Conservation (phyloP, 1,140 invertebrate genomes). For the Carposina sasakii region DNA sequence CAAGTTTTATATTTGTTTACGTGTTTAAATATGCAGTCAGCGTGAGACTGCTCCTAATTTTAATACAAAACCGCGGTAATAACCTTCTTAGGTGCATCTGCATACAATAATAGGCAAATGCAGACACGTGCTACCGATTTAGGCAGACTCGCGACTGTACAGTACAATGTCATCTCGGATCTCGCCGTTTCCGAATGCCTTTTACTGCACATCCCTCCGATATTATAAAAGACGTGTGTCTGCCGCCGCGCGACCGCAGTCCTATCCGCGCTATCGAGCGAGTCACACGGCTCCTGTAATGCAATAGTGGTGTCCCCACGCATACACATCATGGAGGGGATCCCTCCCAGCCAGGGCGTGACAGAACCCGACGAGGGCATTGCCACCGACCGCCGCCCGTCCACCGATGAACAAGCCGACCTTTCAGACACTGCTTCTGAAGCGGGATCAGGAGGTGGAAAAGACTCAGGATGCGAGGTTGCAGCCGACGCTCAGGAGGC, state of each 20-base stretch:
- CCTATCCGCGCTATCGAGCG: constrained; percentile 47
- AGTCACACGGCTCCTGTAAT: constrained; percentile 45
- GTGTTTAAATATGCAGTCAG: constrained; percentile 8
- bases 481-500: constrained; percentile 71
- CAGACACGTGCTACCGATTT: too few relatives aligned
- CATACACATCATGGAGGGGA: constrained; percentile 51
- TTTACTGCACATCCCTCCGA: constrained; percentile 60
- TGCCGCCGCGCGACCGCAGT: constrained; percentile 62
- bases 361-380: constrained; percentile 54
- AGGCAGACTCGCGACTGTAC: too few relatives aligned
- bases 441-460: constrained; percentile 73
- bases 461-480: constrained; percentile 79
- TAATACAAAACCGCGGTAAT: too few relatives aligned
- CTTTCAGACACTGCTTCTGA: constrained; percentile 77
- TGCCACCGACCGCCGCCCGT: constrained; percentile 59
- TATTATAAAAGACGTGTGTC: constrained; percentile 52
- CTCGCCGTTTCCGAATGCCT: constrained; percentile 48
- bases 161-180: constrained; percentile 53
- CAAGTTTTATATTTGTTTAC: too few relatives aligned
- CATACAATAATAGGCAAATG: too few relatives aligned
- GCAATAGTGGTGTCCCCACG: constrained; percentile 47
- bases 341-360: constrained; percentile 41
- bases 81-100: too few relatives aligned
- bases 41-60: constrained; percentile 21
- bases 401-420: constrained; percentile 73